A percentile compares a stretch with the other conserved stretches of the same genome.
phyloP scores from a whole-genome alignment of 1,140 invertebrate species.

The Ditylenchus dipsaci region DNA sequence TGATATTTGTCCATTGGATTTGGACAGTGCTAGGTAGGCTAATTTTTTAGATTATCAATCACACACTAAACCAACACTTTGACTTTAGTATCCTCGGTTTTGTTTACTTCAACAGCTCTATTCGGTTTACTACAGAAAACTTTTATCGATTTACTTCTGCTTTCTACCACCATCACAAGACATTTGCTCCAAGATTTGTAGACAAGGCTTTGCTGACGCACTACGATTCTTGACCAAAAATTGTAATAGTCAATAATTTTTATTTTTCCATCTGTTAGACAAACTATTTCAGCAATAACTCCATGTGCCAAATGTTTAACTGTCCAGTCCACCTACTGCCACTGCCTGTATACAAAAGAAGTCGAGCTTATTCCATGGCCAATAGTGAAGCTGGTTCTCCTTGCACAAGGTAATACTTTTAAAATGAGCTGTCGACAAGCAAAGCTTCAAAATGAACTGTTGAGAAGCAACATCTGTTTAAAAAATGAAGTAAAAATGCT shows the following conservation, averaged over 20 bases:
- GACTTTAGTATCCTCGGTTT: constrained; percentile 62
- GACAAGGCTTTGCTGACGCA: constrained; percentile 94
- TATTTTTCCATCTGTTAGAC: neutral
- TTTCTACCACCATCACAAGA: constrained; percentile 90
- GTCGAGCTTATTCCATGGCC: neutral
- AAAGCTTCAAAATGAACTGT: no score
- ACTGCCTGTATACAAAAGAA: constrained; percentile 6
- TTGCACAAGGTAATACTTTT: neutral
- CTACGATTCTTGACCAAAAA: constrained; percentile 83
- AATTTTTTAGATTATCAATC: constrained; percentile 14
- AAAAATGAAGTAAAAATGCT: no score
- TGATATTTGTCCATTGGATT: constrained; percentile 87
- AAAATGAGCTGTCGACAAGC: neutral
- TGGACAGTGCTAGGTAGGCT: constrained; percentile 56
- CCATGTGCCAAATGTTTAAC: constrained; percentile 52
- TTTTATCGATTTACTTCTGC: constrained; percentile 72
- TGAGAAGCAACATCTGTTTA: no score
- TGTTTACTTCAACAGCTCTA: constrained; percentile 83
- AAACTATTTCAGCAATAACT: constrained; percentile 42
- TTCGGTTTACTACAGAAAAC: constrained; percentile 77
- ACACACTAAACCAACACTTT: constrained; percentile 19
- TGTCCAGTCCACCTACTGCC: constrained; percentile 35
- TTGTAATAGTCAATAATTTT: constrained; percentile 60
- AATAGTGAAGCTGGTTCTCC: neutral
- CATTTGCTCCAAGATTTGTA: constrained; percentile 83